Conservation (phyloP, 2,113 vertebrate genomes). For the Mungos mungo region DNA sequence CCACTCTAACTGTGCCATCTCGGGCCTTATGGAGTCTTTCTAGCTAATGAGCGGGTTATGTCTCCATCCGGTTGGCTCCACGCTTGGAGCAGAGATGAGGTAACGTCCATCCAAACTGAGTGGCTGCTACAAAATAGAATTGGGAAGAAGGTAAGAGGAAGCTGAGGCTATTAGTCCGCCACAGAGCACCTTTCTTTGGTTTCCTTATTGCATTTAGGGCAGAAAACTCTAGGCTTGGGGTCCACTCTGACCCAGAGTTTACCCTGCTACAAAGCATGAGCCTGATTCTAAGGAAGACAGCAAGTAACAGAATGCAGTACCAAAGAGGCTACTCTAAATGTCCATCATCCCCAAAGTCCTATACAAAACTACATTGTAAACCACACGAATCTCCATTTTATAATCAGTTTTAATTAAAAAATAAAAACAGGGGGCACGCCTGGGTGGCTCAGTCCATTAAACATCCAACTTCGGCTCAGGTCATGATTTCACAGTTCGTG, state of each 20-base stretch:
- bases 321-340: no score
- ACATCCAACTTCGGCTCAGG: no score
- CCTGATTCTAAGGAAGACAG: neutral
- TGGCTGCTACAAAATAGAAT: no score
- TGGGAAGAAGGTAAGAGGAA: neutral
- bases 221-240: neutral
- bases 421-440: no score
- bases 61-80: neutral
- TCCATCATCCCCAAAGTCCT: neutral
- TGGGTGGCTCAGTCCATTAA: no score
- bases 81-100: neutral
- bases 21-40: neutral
- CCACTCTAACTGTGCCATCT: accelerated
- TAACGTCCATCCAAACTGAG: neutral
- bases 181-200: no score
- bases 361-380: neutral
- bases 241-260: neutral
- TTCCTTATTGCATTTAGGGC: neutral
- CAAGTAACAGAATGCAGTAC: neutral
- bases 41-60: neutral
- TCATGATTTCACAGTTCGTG: no score
- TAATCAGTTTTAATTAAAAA: neutral
- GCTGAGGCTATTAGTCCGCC: accelerated
- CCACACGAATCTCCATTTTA: neutral
- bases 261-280: neutral